phyloP scores from a whole-genome alignment of 2,888 invertebrate genomes.

The Caenorhabditis becei region DNA sequence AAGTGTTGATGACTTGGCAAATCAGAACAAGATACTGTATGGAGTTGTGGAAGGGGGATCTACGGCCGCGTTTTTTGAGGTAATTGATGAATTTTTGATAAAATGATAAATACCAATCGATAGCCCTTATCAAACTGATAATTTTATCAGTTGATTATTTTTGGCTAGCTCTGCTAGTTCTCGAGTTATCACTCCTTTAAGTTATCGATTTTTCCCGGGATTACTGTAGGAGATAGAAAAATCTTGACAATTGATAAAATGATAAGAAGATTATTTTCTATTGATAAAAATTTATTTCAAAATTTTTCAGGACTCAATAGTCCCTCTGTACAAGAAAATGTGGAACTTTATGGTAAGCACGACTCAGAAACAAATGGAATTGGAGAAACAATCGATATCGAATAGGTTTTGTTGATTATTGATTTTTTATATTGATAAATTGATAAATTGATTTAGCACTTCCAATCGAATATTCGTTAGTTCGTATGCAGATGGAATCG shows the following conservation, averaged over 20 bases:
- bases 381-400: slow-evolving; percentile 77
- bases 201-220: too few relatives aligned
- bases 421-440: slow-evolving; percentile 82
- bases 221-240: too few relatives aligned
- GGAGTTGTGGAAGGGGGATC: slow-evolving; percentile 88
- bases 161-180: too few relatives aligned
- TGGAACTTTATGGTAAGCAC: slow-evolving; percentile 91
- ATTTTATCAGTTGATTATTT: too few relatives aligned
- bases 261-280: too few relatives aligned
- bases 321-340: slow-evolving; percentile 92
- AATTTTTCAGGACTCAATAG: slow-evolving; percentile 88
- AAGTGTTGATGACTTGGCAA: slow-evolving; percentile 91
- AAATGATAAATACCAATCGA: too few relatives aligned
- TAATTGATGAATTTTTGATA: too few relatives aligned
- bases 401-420: slow-evolving; percentile 22
- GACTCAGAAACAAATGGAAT: slow-evolving; percentile 85
- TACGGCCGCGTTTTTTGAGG: slow-evolving; percentile 92
- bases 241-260: too few relatives aligned
- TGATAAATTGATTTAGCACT: slow-evolving; percentile 84
- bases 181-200: too few relatives aligned
- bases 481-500: slow-evolving; percentile 85
- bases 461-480: slow-evolving; percentile 68
- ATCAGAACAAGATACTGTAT: slow-evolving; percentile 94
- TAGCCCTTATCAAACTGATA: too few relatives aligned
- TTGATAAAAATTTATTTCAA: too few relatives aligned